Conservation (phyloP, 2,888 invertebrate genomes). For the Brenthis daphne region DNA sequence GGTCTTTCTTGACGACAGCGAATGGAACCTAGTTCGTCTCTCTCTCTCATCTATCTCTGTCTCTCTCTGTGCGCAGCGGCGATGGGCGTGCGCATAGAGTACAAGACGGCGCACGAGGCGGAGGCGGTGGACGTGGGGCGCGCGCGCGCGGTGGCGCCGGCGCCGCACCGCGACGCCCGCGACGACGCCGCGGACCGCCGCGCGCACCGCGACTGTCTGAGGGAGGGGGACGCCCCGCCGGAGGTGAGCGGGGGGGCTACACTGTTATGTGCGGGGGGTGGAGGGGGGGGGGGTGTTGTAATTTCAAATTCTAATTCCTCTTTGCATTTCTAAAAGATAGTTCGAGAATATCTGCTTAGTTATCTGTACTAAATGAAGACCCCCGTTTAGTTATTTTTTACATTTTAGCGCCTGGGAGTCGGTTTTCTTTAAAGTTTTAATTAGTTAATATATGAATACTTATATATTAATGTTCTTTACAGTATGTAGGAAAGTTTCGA, state of each 20-base stretch:
- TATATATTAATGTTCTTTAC: constrained; percentile 37
- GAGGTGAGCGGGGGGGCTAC: background rate
- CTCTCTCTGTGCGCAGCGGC: constrained; percentile 50
- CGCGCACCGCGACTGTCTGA: constrained; percentile 45
- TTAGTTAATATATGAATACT: background rate
- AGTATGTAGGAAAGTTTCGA: constrained; percentile 68
- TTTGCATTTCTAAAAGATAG: background rate
- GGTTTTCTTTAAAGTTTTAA: background rate
- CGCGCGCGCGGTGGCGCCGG: constrained; percentile 51
- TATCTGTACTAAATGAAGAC: no score
- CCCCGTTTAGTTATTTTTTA: no score
- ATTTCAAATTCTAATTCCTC: no score
- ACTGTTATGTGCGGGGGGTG: no score
- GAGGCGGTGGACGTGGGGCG: constrained; percentile 89
- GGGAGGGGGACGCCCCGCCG: constrained; percentile 55
- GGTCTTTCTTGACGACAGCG: no score
- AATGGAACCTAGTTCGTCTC: background rate
- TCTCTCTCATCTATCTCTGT: background rate
- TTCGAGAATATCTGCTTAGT: no score
- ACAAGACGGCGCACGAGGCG: constrained; percentile 92
- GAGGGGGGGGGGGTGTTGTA: no score
- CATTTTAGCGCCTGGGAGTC: no score
- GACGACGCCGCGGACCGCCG: constrained; percentile 52
- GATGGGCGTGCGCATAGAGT: constrained; percentile 88
- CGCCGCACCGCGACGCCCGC: constrained; percentile 51